Percentiles rank a stretch among this genome's conserved stretches.
Conservation (phyloP, 1,140 invertebrate genomes). For the Eueides isabella region DNA sequence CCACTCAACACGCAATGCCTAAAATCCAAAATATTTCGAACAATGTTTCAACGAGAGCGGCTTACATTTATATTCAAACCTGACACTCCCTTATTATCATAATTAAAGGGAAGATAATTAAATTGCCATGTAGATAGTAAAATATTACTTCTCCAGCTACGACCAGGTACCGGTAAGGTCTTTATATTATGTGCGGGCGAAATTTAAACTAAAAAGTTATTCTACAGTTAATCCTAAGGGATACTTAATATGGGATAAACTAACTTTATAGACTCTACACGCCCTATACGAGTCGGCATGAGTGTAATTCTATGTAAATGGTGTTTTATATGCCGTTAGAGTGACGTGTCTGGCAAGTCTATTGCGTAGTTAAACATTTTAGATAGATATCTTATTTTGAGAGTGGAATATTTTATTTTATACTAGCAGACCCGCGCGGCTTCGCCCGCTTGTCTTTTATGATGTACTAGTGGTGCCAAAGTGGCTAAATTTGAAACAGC, state of each 20-base stretch:
- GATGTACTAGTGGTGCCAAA: too few species aligned
- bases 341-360: not conserved
- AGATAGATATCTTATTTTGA: not conserved
- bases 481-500: too few species aligned
- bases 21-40: too few species aligned
- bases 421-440: too few species aligned
- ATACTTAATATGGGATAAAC: not conserved
- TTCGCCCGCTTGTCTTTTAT: too few species aligned
- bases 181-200: not conserved
- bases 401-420: not conserved
- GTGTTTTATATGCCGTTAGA: not conserved
- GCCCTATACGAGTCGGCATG: not conserved
- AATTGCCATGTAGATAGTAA: not conserved
- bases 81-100: not conserved
- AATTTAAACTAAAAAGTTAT: conserved; percentile 1
- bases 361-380: not conserved
- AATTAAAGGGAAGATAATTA: not conserved
- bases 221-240: conserved; percentile 5
- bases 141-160: not conserved
- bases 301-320: conserved; percentile 15
- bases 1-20: too few species aligned
- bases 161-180: not conserved
- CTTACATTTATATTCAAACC: not conserved
- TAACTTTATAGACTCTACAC: not conserved
- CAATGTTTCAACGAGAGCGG: too few species aligned